Percentiles rank a stretch among this genome's conserved stretches.
Conservation (phyloP, 2,113 vertebrate species). For the Vulpes ferrilata region DNA sequence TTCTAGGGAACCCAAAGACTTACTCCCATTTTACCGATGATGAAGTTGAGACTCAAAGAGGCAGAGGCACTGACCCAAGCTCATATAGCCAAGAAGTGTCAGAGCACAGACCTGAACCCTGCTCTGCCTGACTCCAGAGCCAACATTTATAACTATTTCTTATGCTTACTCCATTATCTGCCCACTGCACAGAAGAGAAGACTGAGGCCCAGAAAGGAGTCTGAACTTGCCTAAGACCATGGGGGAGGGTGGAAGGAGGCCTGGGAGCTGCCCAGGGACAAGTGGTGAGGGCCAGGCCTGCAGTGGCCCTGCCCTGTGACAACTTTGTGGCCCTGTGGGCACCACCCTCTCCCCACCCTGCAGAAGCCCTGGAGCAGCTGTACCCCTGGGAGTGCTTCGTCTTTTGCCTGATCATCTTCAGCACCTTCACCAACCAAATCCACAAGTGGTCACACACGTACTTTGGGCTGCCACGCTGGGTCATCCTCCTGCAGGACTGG, state of each 20-base stretch:
- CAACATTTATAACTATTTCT: background rate
- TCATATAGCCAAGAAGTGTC: background rate
- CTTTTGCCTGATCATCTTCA: conserved; percentile 95
- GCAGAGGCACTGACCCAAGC: background rate
- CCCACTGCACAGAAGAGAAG: background rate
- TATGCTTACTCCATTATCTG: background rate
- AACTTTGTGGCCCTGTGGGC: background rate
- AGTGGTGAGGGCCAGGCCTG: background rate
- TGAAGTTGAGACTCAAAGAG: background rate
- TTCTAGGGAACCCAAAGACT: background rate
- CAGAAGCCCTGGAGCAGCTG: conserved; percentile 91
- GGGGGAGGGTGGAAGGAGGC: background rate
- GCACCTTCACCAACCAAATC: conserved; percentile 99
- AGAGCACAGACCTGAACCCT: background rate
- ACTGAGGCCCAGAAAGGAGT: background rate
- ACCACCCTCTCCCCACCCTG: background rate
- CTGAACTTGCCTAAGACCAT: background rate
- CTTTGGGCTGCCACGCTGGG: conserved; percentile 96
- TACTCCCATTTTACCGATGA: background rate
- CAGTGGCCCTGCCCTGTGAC: background rate
- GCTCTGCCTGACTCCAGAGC: background rate
- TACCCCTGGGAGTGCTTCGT: conserved; percentile 96
- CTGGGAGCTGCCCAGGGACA: background rate
- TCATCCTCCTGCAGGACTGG: conserved; percentile 94
- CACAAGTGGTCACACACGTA: conserved; percentile 99